Evolutionary conservation across 2,797 vertebrate genomes (phyloP).

Genomic region (Sphenopsis melanotis): DNA sequence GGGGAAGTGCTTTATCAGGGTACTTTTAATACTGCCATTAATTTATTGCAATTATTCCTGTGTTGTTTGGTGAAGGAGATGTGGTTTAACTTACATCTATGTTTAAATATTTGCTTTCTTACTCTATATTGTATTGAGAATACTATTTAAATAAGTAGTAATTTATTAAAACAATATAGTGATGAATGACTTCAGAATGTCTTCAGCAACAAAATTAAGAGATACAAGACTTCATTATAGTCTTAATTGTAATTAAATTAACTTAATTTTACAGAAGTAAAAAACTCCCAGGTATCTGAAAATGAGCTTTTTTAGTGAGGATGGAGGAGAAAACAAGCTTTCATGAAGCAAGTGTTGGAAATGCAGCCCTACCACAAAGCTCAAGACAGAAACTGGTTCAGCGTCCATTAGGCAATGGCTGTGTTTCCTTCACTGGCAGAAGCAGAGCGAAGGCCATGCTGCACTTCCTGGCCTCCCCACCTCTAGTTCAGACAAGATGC

Average conservation of each 20-base stretch:
- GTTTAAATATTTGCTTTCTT: neutral
- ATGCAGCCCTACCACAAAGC: neutral
- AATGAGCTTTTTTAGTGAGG: neutral
- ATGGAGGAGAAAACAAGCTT: neutral
- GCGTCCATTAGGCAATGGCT: neutral
- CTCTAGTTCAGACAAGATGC: neutral
- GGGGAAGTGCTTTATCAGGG: neutral
- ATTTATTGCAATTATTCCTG: neutral
- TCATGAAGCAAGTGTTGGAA: neutral
- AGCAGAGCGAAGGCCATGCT: rapidly evolving
- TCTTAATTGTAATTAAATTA: neutral
- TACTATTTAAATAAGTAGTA: neutral
- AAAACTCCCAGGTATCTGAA: neutral
- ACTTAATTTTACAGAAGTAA: neutral
- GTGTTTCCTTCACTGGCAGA: rapidly evolving
- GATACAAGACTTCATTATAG: neutral
- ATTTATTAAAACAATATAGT: neutral
- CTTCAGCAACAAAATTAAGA: neutral
- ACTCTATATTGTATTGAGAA: neutral
- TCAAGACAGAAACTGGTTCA: neutral
- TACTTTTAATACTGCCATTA: neutral
- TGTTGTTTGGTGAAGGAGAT: neutral
- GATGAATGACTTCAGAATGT: neutral
- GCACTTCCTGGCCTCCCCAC: rapidly evolving
- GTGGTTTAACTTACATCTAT: neutral